phyloP scores from a whole-genome alignment of 2,113 vertebrate species.

The Thoracochromis brauschi region DNA sequence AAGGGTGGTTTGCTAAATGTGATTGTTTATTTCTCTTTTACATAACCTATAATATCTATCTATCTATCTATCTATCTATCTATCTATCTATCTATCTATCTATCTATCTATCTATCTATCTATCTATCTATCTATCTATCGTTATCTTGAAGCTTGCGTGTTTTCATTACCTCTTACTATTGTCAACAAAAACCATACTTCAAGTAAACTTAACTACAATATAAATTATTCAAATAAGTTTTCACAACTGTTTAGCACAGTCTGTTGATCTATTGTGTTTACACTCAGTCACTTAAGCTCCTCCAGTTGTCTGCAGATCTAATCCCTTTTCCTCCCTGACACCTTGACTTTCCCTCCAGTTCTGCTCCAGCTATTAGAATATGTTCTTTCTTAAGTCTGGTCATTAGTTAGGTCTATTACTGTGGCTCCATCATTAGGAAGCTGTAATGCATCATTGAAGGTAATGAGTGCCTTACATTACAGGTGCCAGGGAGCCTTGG shows the following conservation, averaged over 20 bases:
- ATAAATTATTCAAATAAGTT: neutral
- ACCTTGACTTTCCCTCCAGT: constrained; percentile 53
- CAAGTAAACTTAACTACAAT: neutral
- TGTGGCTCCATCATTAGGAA: constrained; percentile 62
- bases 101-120: neutral
- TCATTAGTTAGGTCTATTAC: constrained; percentile 66
- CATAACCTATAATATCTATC: neutral
- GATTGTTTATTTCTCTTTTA: neutral
- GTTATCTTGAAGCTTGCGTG: neutral
- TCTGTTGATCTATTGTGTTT: neutral
- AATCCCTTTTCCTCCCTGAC: constrained; percentile 28
- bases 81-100: neutral
- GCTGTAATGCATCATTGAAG: constrained; percentile 66
- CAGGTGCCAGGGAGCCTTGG: constrained; percentile 49
- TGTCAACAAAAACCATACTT: neutral
- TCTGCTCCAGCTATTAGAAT: constrained; percentile 68
- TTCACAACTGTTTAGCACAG: neutral
- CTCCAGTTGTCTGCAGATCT: neutral
- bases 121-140: neutral
- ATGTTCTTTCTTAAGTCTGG: constrained; percentile 67
- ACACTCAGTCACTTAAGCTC: constrained; percentile 2
- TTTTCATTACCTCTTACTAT: neutral
- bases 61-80: neutral
- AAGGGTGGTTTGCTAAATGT: neutral
- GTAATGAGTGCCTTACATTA: constrained; percentile 63